phyloP scores from a whole-genome alignment of 2,797 vertebrate genomes.

The Odontamblyopus lacepedii region DNA sequence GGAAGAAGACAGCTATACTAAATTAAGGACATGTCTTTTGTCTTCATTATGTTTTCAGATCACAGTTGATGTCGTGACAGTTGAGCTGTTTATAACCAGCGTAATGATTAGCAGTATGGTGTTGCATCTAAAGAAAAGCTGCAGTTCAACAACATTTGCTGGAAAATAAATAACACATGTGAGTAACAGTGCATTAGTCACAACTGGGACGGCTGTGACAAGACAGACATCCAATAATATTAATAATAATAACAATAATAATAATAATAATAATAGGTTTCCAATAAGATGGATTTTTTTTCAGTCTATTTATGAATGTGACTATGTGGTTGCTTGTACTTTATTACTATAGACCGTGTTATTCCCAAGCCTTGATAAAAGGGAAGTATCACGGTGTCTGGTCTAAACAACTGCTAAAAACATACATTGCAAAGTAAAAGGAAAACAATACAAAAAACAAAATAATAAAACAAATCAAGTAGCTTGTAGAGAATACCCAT shows the following conservation, averaged over 20 bases:
- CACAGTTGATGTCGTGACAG: conserved; percentile 39
- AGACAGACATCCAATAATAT: not conserved
- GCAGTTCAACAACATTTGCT: conserved; percentile 1
- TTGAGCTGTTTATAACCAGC: conserved; percentile 9
- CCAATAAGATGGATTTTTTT: not conserved
- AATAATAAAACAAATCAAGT: too few relatives aligned
- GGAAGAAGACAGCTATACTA: conserved; percentile 31
- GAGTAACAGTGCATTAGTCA: not conserved
- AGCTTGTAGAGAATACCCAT: too few relatives aligned
- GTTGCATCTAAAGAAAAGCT: not conserved
- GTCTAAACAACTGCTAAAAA: not conserved
- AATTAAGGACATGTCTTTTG: conserved; percentile 44
- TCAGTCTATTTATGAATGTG: conserved; percentile 6
- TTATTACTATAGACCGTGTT: not conserved
- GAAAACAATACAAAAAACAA: too few relatives aligned
- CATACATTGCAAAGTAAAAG: too few relatives aligned
- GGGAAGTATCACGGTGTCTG: not conserved
- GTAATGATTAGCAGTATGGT: not conserved
- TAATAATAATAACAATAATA: not conserved
- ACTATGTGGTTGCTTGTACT: not conserved
- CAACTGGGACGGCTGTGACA: not conserved
- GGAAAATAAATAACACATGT: conserved; percentile 4
- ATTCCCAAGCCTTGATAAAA: not conserved
- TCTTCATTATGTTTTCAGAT: conserved; percentile 21
- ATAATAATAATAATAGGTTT: not conserved